A percentile compares a stretch with the other conserved stretches of the same genome.
These are phyloP conservation scores for Microtus montanus DNA, from an alignment of 2,113 vertebrate species.

Conservation along the genomic window DNA sequence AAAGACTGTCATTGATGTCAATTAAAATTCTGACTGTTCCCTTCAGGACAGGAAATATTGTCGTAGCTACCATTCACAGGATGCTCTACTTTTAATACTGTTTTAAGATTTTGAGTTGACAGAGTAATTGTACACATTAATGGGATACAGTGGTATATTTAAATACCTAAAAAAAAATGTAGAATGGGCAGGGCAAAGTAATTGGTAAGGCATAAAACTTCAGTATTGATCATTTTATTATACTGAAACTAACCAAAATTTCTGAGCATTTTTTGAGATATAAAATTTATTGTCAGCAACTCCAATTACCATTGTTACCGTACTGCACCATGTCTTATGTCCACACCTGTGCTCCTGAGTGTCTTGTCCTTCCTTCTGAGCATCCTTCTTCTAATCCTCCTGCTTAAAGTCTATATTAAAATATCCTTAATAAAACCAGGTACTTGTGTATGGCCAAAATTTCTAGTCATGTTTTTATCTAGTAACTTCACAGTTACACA, in stretches of 20 bases:
- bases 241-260: not conserved
- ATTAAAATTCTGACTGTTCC: not conserved
- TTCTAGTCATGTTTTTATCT: not conserved
- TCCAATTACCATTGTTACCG: not conserved
- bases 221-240: not conserved
- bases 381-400: not conserved
- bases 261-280: not conserved
- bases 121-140: not conserved
- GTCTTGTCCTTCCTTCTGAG: not conserved
- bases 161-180: not conserved
- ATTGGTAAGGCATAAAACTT: not conserved
- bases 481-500: not conserved
- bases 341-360: not conserved
- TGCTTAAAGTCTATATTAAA: not conserved
- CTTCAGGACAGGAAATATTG: not conserved
- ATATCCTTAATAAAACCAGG: not conserved
- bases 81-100: not conserved
- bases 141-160: not conserved
- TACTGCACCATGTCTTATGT: not conserved
- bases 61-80: not conserved
- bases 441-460: not conserved
- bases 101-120: not conserved
- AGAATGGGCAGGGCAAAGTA: not conserved
- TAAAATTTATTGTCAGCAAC: not conserved
- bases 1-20: not conserved